A percentile compares a stretch with the other conserved stretches of the same genome.
phyloP scores from a whole-genome alignment of 2,113 vertebrate genomes.

The Odocoileus virginianus region DNA sequence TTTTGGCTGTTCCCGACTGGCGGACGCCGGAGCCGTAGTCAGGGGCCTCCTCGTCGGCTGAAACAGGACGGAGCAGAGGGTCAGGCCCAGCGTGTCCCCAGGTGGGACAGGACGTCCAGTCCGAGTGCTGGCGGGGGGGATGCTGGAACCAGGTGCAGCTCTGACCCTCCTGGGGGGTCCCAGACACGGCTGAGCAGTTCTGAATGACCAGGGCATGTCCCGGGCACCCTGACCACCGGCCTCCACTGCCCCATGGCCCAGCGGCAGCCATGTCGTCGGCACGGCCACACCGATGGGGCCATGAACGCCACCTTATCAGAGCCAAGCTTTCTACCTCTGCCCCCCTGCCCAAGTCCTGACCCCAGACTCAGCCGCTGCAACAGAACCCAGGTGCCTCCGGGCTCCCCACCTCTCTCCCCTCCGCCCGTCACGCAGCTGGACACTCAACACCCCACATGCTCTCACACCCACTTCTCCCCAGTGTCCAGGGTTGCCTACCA shows the following conservation, averaged over 20 bases:
- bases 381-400: fast-evolving
- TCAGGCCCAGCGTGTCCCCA: fast-evolving
- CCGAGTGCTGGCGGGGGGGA: fast-evolving
- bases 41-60: constrained; percentile 97
- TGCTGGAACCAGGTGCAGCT: background rate
- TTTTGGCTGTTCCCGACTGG: constrained; percentile 95
- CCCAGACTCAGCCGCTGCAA: background rate
- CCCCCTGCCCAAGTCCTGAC: background rate
- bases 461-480: background rate
- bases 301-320: too few relatives aligned
- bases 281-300: fast-evolving
- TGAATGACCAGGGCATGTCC: fast-evolving
- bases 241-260: background rate
- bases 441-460: fast-evolving
- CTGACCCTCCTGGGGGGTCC: background rate
- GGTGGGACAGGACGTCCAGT: background rate
- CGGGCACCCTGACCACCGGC: fast-evolving
- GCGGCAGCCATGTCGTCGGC: fast-evolving
- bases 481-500: fast-evolving
- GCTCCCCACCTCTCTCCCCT: too few relatives aligned
- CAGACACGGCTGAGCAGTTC: fast-evolving
- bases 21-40: constrained; percentile 95
- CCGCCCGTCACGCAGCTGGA: fast-evolving
- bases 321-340: too few relatives aligned
- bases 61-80: constrained; percentile 62